Base-by-base conservation (phyloP, 23 tunicate species). In the Styela clava region DNA sequence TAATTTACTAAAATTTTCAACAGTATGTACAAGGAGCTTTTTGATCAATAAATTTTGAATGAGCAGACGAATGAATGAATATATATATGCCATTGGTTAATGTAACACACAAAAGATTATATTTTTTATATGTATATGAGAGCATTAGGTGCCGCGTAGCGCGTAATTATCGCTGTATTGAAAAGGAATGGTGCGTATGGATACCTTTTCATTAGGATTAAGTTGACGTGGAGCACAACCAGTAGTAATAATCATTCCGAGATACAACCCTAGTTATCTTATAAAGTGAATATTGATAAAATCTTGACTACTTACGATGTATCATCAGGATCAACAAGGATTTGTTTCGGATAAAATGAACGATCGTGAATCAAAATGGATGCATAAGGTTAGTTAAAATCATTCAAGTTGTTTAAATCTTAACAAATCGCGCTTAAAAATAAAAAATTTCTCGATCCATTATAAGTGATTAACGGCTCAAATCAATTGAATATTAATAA, bases 381-480 rank as follows among this genome's bases (percentile, higher is more conserved):
- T 34, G 77, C 77, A 32, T 5, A 71, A 71, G 77, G 56, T 44
- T 44, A 44, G 56, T 44, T n/a, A n/a, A n/a, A n/a, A n/a, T n/a
- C n/a, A n/a, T n/a, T n/a, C n/a, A n/a, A n/a, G n/a, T n/a, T n/a
- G n/a, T n/a, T n/a, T n/a, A n/a, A n/a, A n/a, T n/a, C n/a, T n/a
- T n/a, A n/a, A n/a, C n/a, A n/a, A n/a, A n/a, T n/a, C n/a, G n/a
- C n/a, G n/a, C n/a, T n/a, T n/a, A n/a, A n/a, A n/a, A n/a, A n/a
- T n/a, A n/a, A n/a, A n/a, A n/a, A n/a, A n/a, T n/a, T n/a, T n/a
- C n/a, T n/a, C n/a, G n/a, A n/a, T n/a, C n/a, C n/a, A n/a, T n/a
- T n/a, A n/a, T n/a, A n/a, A n/a, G n/a, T n/a, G n/a, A n/a, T n/a
- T n/a, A n/a, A n/a, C n/a, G n/a, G n/a, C n/a, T n/a, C n/a, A n/a